phyloP scores from a whole-genome alignment of 2,888 invertebrate species.

The Silvanus unidentatus region DNA sequence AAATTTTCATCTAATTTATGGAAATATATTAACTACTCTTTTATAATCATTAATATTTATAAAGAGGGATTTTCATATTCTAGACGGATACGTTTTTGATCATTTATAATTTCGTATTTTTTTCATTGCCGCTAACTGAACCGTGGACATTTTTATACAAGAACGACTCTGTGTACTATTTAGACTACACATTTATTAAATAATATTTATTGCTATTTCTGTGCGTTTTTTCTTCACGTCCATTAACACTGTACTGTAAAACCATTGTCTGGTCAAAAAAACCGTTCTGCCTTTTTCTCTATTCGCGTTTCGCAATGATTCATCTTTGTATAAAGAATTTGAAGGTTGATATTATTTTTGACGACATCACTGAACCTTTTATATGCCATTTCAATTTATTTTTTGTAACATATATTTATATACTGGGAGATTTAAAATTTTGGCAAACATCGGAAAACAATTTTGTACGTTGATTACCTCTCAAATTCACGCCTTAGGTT shows the following conservation, averaged over 20 bases:
- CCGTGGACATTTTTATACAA: neutral
- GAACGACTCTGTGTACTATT: slow-evolving; percentile 1
- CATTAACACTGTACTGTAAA: too few species aligned
- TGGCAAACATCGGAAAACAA: slow-evolving; percentile 29
- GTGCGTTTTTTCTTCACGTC: neutral
- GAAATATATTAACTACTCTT: slow-evolving; percentile 25
- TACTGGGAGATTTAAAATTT: slow-evolving; percentile 15
- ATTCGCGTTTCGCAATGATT: too few species aligned
- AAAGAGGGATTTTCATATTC: slow-evolving; percentile 12
- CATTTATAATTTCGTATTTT: neutral
- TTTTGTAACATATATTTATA: slow-evolving; percentile 4
- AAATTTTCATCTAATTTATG: slow-evolving; percentile 20
- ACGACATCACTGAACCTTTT: too few species aligned
- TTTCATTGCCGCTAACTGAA: neutral
- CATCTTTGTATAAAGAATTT: too few species aligned
- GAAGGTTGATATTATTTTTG: too few species aligned
- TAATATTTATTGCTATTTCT: neutral
- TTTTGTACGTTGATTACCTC: slow-evolving; percentile 31
- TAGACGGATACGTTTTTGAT: neutral
- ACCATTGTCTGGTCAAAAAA: too few species aligned
- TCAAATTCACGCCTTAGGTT: slow-evolving; percentile 31
- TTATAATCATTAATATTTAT: slow-evolving; percentile 22
- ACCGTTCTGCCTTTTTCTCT: too few species aligned
- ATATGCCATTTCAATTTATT: too few species aligned
- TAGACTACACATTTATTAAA: neutral